Evolutionary conservation across 2,797 vertebrate species (phyloP).

Genomic region (Microtus obscurus): DNA sequence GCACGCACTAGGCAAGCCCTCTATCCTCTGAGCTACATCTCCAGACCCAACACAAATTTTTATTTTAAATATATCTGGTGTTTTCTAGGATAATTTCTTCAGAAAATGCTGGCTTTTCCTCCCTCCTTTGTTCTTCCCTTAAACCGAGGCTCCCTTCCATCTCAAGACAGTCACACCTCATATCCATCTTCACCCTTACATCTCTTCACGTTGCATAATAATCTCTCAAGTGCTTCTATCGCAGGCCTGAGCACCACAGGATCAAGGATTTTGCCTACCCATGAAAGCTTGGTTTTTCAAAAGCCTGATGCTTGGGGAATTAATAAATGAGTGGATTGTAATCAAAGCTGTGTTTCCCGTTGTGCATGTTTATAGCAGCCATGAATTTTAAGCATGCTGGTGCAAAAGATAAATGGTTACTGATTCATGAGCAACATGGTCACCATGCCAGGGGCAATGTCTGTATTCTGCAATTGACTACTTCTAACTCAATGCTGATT

Average conservation of each 20-base stretch:
- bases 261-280: neutral
- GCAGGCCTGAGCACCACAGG: neutral
- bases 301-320: neutral
- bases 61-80: neutral
- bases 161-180: too few species aligned
- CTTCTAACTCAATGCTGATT: too few species aligned
- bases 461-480: too few species aligned
- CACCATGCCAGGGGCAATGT: neutral
- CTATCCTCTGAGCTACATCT: neutral
- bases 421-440: neutral
- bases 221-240: neutral
- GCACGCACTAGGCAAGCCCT: neutral
- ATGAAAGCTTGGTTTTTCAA: neutral
- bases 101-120: neutral
- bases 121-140: fast-evolving
- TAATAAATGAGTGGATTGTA: neutral
- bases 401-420: neutral
- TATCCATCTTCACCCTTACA: neutral
- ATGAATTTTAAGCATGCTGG: neutral
- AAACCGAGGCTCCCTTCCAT: neutral
- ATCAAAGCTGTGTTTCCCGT: neutral
- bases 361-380: neutral
- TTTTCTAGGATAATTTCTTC: neutral
- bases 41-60: neutral
- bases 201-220: neutral